Evolutionary conservation across 2,888 invertebrate species (phyloP).

Genomic region (Drosophila melanocephala): DNA sequence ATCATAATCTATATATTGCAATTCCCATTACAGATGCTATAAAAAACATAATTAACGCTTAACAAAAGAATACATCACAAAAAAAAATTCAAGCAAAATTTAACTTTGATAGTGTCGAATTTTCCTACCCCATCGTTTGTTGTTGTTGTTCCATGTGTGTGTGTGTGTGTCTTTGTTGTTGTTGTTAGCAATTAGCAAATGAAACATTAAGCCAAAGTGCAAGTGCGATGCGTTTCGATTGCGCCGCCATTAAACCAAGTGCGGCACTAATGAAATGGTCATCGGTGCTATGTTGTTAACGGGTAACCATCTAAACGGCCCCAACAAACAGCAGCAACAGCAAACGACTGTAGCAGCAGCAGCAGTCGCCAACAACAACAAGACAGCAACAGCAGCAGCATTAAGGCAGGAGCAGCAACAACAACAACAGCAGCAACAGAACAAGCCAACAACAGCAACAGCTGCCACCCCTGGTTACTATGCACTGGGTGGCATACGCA

Average conservation of each 20-base stretch:
- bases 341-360: constrained; percentile 33
- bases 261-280: constrained; percentile 85
- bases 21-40: constrained; percentile 77
- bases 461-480: constrained; percentile 65
- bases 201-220: constrained; percentile 25
- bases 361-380: constrained; percentile 35
- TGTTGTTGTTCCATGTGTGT: constrained; percentile 26
- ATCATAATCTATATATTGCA: constrained; percentile 66
- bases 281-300: constrained; percentile 86
- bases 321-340: constrained; percentile 64
- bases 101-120: constrained; percentile 39
- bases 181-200: constrained; percentile 30
- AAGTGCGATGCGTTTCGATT: constrained; percentile 57
- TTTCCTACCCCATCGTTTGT: constrained; percentile 35
- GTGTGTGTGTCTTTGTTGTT: constrained; percentile 15
- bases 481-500: constrained; percentile 87
- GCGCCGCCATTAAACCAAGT: constrained; percentile 70
- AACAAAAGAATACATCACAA: constrained; percentile 21
- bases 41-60: constrained; percentile 50
- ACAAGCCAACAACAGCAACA: constrained; percentile 20
- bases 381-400: constrained; percentile 46
- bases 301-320: constrained; percentile 83
- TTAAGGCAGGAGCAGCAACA: constrained; percentile 22
- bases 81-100: constrained; percentile 15
- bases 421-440: constrained; percentile 22